Base-by-base conservation (phyloP, 2,113 vertebrate genomes). In the Channa argus region DNA sequence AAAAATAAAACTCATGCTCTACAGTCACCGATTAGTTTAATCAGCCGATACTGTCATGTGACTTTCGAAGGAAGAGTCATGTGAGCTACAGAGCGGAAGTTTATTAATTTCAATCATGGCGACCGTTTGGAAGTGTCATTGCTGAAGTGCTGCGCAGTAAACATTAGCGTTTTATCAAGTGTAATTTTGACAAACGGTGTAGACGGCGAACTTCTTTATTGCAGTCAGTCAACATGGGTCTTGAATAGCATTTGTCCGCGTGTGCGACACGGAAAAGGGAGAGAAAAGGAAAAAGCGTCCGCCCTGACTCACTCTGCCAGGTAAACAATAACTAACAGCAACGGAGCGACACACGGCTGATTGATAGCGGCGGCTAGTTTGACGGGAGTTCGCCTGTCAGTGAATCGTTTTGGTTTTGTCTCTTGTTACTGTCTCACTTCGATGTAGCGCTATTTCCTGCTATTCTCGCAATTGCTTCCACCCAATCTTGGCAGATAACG, bases 1-100 rank as follows among this genome's bases (percentile, higher is more conserved):
- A 24, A 24, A 24, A 24, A 24, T 24, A 24, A 24, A 24, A 24
- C 24, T 24, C 24, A 24, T 24, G 24, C 24, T 24, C 1, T 24
- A 24, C 24, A 41, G 39, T 41, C 52, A 49, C 56, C 7, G 8
- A 24, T 24, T 24, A 24, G 51, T 8, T 37, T 3, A 8, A 11
- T 13, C 2, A 5, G 5, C 5, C 8, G 8, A 2, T 8, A 6
- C 0, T 0, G 10, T 63, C 87, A 85, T 4, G 83, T 91, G 85
- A 80, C 13, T 0, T 0, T 8, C 0, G 4, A 36, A 8, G 63
- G 5, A 24, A 0, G 2, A 0, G 63, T 89, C 86, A 91, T 9
- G 82, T 91, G 88, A 89, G 58, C 54, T 0, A 7, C 11, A 4
- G 3, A 34, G n/a, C 89, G 85, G 82, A 86, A 82, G 85, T 77